Evolutionary conservation across 2,888 invertebrate species (phyloP), one percentile per base, ranked within the genome.

Genomic region (Acrobasis suavella): DNA sequence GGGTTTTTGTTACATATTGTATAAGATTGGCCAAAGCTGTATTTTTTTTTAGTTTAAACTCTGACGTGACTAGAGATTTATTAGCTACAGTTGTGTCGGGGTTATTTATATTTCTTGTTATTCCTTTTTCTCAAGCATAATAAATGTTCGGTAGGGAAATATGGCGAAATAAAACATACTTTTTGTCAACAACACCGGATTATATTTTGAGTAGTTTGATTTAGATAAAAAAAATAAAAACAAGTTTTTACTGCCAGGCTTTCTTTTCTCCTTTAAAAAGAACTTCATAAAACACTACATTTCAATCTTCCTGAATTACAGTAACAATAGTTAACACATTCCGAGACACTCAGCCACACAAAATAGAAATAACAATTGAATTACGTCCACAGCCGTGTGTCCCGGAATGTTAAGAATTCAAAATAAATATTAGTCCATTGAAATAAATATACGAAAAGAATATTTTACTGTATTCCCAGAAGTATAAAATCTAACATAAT

Each of bases 121-220:
- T 22, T 22, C 5, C 22, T 22, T 22, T 22, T 22, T 22, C 22
- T 5, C 5, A 22, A 22, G 5, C 2, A 22, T 3, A 5, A 22
- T 22, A 22, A 22, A 3, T 22, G 22, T 22, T n/a, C 2, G 12
- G 14, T 1, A 46, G 46, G 46, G 70, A 74, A 32, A 60, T 62
- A 49, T 68, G 69, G 60, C 22, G 60, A 56, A 78, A 79, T 77
- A 73, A 81, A 75, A 79, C 72, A 32, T 32, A 64, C 64, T 50
- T 63, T 50, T 64, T 67, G 58, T 80, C 72, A 82, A 85, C 85
- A 87, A 86, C 85, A 83, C 82, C 74, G 78, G 81, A 82, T 84
- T 85, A 82, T 87, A 85, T 85, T 80, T 74, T 78, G 46, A 51
- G 55, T 56, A 62, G 60, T 66, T 51, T 58, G 60, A 55, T 58